A percentile compares a stretch with the other conserved stretches of the same genome.
Evolutionary conservation across 2,113 vertebrate species (phyloP).

Genomic region (Phaethornis superciliosus): DNA sequence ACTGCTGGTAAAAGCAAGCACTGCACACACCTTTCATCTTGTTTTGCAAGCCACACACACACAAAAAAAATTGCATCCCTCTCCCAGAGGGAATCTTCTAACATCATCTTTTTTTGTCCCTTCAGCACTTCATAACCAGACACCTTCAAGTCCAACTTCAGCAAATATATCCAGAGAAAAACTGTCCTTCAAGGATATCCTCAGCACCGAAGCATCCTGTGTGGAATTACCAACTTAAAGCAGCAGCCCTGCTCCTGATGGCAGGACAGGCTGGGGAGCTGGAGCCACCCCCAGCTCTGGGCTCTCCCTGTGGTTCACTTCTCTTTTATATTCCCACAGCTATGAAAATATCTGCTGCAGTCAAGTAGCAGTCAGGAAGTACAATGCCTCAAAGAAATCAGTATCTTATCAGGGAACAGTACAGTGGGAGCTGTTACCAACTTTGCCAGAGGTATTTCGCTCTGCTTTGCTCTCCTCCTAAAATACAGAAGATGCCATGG

Average conservation of each 20-base stretch:
- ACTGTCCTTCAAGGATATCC: neutral
- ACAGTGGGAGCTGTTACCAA: neutral
- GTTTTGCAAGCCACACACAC: neutral
- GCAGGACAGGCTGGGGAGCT: neutral
- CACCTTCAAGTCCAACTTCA: neutral
- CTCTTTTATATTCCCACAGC: neutral
- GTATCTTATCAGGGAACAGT: neutral
- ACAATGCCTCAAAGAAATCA: neutral
- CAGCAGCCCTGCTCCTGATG: rapidly evolving
- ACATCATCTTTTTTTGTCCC: neutral
- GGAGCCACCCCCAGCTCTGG: neutral
- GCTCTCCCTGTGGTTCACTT: neutral
- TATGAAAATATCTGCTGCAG: neutral
- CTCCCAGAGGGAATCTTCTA: neutral
- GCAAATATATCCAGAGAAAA: rapidly evolving
- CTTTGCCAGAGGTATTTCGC: neutral
- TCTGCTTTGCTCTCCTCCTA: neutral
- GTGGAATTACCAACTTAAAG: rapidly evolving
- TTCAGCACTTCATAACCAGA: neutral
- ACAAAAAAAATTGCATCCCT: too few relatives aligned
- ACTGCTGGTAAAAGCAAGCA: neutral
- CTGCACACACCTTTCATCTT: neutral
- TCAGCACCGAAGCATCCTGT: neutral
- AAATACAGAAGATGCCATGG: neutral
- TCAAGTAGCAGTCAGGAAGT: neutral